Base-by-base conservation (phyloP, 2,888 invertebrate genomes). In the Heliconius ethilla region DNA sequence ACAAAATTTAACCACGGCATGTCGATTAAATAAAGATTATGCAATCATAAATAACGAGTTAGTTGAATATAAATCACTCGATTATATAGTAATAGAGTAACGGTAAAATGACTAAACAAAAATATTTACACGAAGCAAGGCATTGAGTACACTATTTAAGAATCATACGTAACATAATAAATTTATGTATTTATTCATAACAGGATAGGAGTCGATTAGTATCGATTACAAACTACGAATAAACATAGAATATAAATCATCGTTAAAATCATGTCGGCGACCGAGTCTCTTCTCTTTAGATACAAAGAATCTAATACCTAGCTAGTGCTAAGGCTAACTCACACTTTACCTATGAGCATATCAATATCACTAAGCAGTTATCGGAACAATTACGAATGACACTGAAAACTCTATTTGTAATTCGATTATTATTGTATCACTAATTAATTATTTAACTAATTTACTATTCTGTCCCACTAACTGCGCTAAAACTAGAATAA, bases 281-380 rank as follows among this genome's bases (percentile, higher is more conserved):
- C 85, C 82, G 81, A 82, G 81, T 75, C 81, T 87, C 84, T 85
- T 86, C 86, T 25, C 86, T 86, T 82, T 78, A 81, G 77, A 76
- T 85, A 87, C 82, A 86, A 86, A 87, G 87, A 88, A 89, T 85
- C 91, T 92, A 92, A 89, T 86, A 87, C 86, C 92, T 92, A 92
- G 92, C 92, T 93, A 93, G 85, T 82, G 89, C 91, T 92, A 92
- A 90, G 88, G 86, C 89, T 93, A 93, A 89, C 90, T 91, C 93
- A 92, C 92, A 91, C 92, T 91, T 89, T 90, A 91, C 84, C 93
- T 93, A 93, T 93, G 93, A 93, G 93, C 93, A 90, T 91, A 90
- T 90, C 87, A 87, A 88, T 92, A 93, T 92, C 91, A 92, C 93
- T 93, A 93, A 74, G 74, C 74, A 74, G 40, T 74, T 11, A 45